phyloP scores from a whole-genome alignment of 2,113 vertebrate genomes.

The Henicopernis longicauda region DNA sequence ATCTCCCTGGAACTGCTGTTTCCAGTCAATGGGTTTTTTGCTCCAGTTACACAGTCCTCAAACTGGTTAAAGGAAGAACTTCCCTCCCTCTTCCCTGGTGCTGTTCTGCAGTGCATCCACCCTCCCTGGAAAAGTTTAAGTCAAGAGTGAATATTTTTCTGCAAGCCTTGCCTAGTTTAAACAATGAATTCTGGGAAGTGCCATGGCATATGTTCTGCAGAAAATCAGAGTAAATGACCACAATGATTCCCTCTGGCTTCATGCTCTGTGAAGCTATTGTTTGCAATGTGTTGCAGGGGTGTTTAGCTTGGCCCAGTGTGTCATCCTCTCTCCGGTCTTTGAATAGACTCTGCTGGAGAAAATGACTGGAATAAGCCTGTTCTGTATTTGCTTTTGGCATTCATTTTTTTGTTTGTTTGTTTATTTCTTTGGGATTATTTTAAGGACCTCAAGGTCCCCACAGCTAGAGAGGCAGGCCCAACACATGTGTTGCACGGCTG shows the following conservation, averaged over 20 bases:
- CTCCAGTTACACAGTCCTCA: background rate
- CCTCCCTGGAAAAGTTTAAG: slow-evolving; percentile 16
- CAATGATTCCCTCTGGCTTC: slow-evolving; percentile 51
- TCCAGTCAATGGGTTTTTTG: background rate
- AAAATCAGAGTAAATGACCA: slow-evolving; percentile 44
- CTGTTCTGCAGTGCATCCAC: background rate
- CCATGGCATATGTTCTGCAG: slow-evolving; percentile 49
- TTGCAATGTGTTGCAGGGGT: slow-evolving; percentile 49
- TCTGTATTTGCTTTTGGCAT: slow-evolving; percentile 47
- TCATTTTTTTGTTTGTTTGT: slow-evolving; percentile 37
- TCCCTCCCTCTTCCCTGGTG: background rate
- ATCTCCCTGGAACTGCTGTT: background rate
- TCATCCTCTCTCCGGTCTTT: slow-evolving; percentile 44
- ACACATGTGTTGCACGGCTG: background rate
- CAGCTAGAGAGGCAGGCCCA: background rate
- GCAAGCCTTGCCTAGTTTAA: background rate
- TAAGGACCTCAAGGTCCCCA: slow-evolving; percentile 35
- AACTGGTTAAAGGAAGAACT: background rate
- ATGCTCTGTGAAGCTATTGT: slow-evolving; percentile 58
- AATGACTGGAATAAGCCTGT: slow-evolving; percentile 42
- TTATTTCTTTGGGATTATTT: slow-evolving; percentile 57
- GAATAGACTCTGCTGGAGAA: slow-evolving; percentile 44
- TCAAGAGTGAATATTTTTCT: background rate
- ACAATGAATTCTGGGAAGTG: slow-evolving; percentile 52
- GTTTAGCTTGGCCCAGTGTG: slow-evolving; percentile 58